Conservation (phyloP, 2,888 invertebrate species). For the Drosophila fulvimacula region DNA sequence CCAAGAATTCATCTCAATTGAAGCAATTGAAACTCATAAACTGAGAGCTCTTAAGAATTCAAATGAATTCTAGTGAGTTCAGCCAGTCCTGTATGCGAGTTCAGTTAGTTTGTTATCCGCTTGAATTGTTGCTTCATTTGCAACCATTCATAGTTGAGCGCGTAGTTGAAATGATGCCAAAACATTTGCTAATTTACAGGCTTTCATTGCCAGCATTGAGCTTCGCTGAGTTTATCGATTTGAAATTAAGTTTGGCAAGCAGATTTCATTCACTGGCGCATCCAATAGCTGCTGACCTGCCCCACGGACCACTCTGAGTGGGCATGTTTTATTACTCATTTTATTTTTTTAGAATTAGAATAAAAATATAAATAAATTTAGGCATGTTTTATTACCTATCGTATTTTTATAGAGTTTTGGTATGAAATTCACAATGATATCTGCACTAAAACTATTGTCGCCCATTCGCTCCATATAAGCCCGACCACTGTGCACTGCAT, state of each 20-base stretch:
- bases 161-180: not conserved
- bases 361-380: too few species aligned
- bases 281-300: not conserved
- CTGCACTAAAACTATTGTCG: too few species aligned
- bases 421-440: too few species aligned
- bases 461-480: too few species aligned
- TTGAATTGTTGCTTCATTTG: not conserved
- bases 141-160: not conserved
- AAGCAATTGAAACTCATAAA: not conserved
- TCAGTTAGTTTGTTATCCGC: not conserved
- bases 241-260: conserved; percentile 3
- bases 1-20: not conserved
- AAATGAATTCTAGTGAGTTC: too few species aligned
- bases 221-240: conserved; percentile 6
- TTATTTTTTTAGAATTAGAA: too few species aligned
- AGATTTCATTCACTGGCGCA: conserved; percentile 23
- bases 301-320: not conserved
- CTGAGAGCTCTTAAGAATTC: not conserved
- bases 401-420: too few species aligned
- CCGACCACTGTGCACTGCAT: not conserved
- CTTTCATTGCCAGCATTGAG: not conserved
- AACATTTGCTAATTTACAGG: not conserved
- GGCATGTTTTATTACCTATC: too few species aligned
- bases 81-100: not conserved
- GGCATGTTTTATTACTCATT: too few species aligned